These are phyloP conservation scores for Pterostichus madidus DNA, from an alignment of 2,888 invertebrate species.

Conservation along the genomic window DNA sequence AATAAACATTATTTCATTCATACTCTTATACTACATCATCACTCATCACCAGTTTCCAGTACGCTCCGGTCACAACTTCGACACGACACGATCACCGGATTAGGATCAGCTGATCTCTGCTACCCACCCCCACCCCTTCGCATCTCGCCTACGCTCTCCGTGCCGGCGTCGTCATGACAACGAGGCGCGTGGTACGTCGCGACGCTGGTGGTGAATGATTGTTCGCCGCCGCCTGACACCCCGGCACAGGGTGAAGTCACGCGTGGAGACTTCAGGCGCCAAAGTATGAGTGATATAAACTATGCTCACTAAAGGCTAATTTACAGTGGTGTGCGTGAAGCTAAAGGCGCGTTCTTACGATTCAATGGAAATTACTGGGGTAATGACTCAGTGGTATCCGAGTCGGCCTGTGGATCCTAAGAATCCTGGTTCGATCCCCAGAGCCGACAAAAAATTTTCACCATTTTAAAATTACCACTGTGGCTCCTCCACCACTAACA, in stretches of 20 bases:
- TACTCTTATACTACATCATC: too few species aligned
- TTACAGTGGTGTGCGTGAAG: background rate
- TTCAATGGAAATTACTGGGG: too few species aligned
- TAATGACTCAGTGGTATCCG: too few species aligned
- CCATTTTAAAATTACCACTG: too few species aligned
- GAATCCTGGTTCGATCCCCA: too few species aligned
- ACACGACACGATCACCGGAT: slow-evolving; percentile 5
- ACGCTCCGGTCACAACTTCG: too few species aligned
- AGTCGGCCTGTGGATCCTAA: too few species aligned
- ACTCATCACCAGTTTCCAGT: too few species aligned
- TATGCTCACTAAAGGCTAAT: background rate
- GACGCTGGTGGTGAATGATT: slow-evolving; percentile 20
- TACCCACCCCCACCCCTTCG: background rate
- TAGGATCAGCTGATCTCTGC: slow-evolving; percentile 34
- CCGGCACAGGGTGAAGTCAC: slow-evolving; percentile 7
- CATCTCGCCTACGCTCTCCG: background rate
- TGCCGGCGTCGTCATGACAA: slow-evolving; percentile 2
- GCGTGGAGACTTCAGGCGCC: slow-evolving; percentile 21
- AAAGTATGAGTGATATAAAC: background rate
- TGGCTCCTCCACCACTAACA: too few species aligned
- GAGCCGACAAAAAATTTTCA: too few species aligned
- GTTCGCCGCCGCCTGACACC: slow-evolving; percentile 17
- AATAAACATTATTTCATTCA: too few species aligned
- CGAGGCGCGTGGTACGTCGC: slow-evolving; percentile 18
- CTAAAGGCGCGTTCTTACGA: too few species aligned